Evolutionary conservation across 2,888 invertebrate genomes (phyloP).

Genomic region (Chorisops tibialis): DNA sequence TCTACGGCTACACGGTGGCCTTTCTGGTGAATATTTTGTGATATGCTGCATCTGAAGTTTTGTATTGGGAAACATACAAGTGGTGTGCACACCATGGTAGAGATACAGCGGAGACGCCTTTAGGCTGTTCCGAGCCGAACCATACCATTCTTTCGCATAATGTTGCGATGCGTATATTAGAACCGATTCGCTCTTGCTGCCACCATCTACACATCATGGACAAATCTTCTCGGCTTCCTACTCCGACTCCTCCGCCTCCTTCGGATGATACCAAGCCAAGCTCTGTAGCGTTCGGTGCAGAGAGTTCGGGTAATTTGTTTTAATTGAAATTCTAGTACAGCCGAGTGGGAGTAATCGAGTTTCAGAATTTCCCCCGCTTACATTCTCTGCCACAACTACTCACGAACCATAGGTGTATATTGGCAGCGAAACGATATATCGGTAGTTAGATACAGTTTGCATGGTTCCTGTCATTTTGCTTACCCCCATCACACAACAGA

Average conservation of each 20-base stretch:
- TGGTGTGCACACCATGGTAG: constrained; percentile 3
- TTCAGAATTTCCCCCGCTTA: constrained; percentile 35
- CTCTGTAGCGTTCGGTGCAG: neutral
- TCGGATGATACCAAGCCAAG: neutral
- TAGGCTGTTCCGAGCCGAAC: too few relatives aligned
- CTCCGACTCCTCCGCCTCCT: too few relatives aligned
- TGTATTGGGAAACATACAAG: constrained; percentile 6
- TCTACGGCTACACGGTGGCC: constrained; percentile 12
- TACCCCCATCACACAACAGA: too few relatives aligned
- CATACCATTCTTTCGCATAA: too few relatives aligned
- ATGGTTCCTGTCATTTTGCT: too few relatives aligned
- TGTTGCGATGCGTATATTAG: too few relatives aligned
- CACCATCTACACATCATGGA: too few relatives aligned
- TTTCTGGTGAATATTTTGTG: constrained; percentile 18
- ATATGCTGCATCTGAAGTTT: constrained; percentile 22
- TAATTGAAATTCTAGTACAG: constrained; percentile 69
- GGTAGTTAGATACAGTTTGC: too few relatives aligned
- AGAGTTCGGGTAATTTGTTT: constrained; percentile 43
- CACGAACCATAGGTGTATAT: too few relatives aligned
- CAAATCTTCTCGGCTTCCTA: too few relatives aligned
- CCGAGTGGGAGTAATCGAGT: constrained; percentile 58
- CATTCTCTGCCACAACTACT: neutral
- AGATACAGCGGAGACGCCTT: neutral
- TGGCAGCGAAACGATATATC: too few relatives aligned
- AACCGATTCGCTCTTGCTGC: too few relatives aligned